Conservation (phyloP, 2,888 invertebrate species). For the Charanyca ferruginea region DNA sequence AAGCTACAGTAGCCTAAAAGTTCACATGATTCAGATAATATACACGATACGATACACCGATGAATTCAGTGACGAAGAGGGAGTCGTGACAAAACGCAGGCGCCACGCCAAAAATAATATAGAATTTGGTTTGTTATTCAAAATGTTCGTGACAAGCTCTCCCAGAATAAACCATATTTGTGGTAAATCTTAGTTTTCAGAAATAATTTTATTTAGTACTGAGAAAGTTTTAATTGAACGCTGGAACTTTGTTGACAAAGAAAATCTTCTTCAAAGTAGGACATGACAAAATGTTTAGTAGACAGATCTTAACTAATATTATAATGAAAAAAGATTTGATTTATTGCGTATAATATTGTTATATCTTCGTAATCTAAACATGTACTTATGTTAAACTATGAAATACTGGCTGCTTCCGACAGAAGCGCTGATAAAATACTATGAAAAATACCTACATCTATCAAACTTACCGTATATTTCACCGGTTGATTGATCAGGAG, state of each 20-base stretch:
- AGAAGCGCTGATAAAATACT: too few species aligned
- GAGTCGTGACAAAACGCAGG: constrained; percentile 38
- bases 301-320: too few species aligned
- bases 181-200: constrained; percentile 19
- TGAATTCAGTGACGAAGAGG: constrained; percentile 23
- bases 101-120: constrained; percentile 56
- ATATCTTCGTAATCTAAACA: too few species aligned
- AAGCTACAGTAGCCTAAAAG: too few species aligned
- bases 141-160: constrained; percentile 29
- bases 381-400: too few species aligned
- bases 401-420: too few species aligned
- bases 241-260: not conserved
- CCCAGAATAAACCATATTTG: constrained; percentile 44
- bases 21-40: constrained; percentile 3
- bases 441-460: too few species aligned
- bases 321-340: too few species aligned
- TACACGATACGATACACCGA: not conserved
- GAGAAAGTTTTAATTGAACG: constrained; percentile 6
- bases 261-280: not conserved
- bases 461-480: too few species aligned
- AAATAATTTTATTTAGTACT: constrained; percentile 20
- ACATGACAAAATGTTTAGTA: not conserved
- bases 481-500: too few species aligned
- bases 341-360: too few species aligned
- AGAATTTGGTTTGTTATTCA: constrained; percentile 53